A percentile compares a stretch with the other conserved stretches of the same genome.
phyloP scores from a whole-genome alignment of 2,888 invertebrate genomes.

The Aspidapion aeneum region DNA sequence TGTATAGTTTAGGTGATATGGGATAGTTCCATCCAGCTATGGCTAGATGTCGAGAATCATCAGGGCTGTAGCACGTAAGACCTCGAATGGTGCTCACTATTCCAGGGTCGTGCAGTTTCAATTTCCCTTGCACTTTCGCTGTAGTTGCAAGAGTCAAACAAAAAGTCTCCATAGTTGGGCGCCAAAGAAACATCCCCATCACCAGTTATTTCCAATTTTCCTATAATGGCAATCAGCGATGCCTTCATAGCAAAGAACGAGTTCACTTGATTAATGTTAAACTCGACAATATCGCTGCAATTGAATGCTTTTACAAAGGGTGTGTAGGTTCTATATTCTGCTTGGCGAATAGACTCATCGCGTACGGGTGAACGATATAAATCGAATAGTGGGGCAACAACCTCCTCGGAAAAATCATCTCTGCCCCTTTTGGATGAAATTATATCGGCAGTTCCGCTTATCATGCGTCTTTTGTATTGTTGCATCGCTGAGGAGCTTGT shows the following conservation, averaged over 20 bases:
- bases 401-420: neutral
- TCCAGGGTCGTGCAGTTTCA: constrained; percentile 20
- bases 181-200: constrained; percentile 7
- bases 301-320: constrained; percentile 27
- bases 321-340: constrained; percentile 21
- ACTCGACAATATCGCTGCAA: constrained; percentile 24
- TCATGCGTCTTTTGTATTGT: neutral
- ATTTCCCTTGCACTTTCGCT: constrained; percentile 19
- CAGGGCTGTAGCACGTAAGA: constrained; percentile 10
- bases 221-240: constrained; percentile 12
- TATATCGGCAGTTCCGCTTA: neutral
- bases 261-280: constrained; percentile 25
- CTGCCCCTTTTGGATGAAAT: neutral
- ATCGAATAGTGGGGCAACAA: constrained; percentile 2
- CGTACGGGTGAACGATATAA: constrained; percentile 10
- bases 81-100: constrained; percentile 18
- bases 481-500: neutral
- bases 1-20: neutral
- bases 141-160: constrained; percentile 21
- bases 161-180: constrained; percentile 17
- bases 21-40: constrained; percentile 21
- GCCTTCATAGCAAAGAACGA: constrained; percentile 15
- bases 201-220: constrained; percentile 11
- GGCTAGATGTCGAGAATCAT: constrained; percentile 15
- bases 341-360: constrained; percentile 18